Evolutionary conservation across 2,888 invertebrate genomes (phyloP), one percentile per base, ranked within the genome.

Genomic region (Limulus polyphemus): DNA sequence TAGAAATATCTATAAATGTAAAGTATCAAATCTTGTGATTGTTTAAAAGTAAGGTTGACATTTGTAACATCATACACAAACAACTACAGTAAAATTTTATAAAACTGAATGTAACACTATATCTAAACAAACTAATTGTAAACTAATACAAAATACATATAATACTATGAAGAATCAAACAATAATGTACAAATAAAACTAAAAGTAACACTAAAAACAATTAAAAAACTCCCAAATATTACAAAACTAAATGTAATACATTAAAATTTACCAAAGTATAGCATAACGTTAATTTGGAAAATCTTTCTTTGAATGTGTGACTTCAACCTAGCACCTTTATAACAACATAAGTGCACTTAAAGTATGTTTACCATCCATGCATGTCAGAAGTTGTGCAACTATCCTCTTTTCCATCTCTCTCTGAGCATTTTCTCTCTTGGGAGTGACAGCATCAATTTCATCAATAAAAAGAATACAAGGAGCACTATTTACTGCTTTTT

Each of bases 351-450:
- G 13, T 50, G 5, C 14, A 50, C 13, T 17, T 58, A 59, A 46
- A n/a, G 47, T 46, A 11, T 56, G 61, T 68, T 70, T 76, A 83
- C 87, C 87, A 79, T 99, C 97, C 73, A 99, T 80, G 71, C 91
- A 91, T 13, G 87, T 84, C 49, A 94, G 79, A 61, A 99, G 77
- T 76, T 98, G 97, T 0, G 95, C 86, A 10, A 98, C 95, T 77
- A 99, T 91, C 65, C 98, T 80, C 66, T 89, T 83, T 74, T 98
- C 95, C 97, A 98, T 98, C 73, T 94, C 95, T 74, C 89, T 87
- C 72, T 90, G 89, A 3, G 92, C 92, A 71, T 86, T 86, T 62
- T 91, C 86, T 73, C 94, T 81, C 74, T 92, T 90, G 9, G 88
- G 89, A 49, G 92, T 90, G 56, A 99, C 87, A n/a, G 92, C 86